Base-by-base conservation (phyloP, 2,113 vertebrate genomes). In the Campylomormyrus tamandua region DNA sequence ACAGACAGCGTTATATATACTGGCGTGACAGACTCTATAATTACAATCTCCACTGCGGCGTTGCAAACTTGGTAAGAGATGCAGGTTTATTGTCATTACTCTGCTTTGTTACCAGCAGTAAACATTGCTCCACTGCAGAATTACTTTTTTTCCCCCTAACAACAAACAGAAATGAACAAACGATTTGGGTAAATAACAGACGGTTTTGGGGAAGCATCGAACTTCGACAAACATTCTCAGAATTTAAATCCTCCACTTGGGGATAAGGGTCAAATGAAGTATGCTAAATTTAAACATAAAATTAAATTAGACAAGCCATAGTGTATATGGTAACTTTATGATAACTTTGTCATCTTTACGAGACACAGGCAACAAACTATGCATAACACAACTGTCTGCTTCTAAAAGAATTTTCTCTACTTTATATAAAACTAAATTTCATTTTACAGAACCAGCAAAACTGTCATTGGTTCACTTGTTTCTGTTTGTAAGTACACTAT, bases 31-130 rank as follows among this genome's bases (percentile, higher is more conserved):
- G 88, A 90, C 87, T 93, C 93, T 92, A 91, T 95, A 95, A 96
- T 96, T 95, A 95, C 93, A 93, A 94, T 93, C 91, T 92, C 93
- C 93, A 94, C 91, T 92, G 92, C 90, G 90, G 90, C 91, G 90
- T 92, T 93, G 92, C 93, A 93, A 94, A 94, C 93, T 94, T 84
- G 93, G 94, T 95, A 92, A 95, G 86, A 53, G 88, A 89, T 92
- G 90, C 24, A 83, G 89, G 92, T 92, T 95, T 94, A 94, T 94
- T 93, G 92, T 91, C 89, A 90, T 95, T 95, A 92, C 85, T 91
- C 90, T 90, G 92, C 93, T 93, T 92, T 94, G 93, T 94, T 94
- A 94, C 92, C 46, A 91, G 88, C 93, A 91, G 94, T 94, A 94
- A 95, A 93, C 91, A 92, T 84, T 91, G 90, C 92, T 92, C 90